Evolutionary conservation across 2,888 invertebrate genomes (phyloP), one percentile per base, ranked within the genome.

Genomic region (Ditula angustiorana): DNA sequence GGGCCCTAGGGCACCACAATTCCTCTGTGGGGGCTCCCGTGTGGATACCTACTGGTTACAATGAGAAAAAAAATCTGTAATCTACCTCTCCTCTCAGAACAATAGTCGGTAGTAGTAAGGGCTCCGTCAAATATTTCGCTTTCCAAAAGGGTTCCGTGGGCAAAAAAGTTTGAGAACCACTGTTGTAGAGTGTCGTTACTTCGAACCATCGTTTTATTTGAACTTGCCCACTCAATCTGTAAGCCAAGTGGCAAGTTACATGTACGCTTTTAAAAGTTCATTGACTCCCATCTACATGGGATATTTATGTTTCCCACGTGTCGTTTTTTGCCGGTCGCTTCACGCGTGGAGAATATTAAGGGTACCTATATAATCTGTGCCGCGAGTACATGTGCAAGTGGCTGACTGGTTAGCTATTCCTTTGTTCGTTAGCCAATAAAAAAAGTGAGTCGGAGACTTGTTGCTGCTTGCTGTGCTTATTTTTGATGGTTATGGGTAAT

Each of bases 281-380:
- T 52, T 63, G 63, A 58, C 63, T 33, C 33, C 35, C 30, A 30
- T 5, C 41, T 50, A 44, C 8, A 41, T 62, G 57, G 50, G 57
- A 63, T 63, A 58, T 63, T 63, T 62, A 62, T 62, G 62, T 62
- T 41, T 37, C 41, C 13, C 63, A 52, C 63, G 57, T 58, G 63
- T 63, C 58, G 50, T 57, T 63, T 63, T 63, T 63, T 63, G 50
- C 57, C 53, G 44, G 5, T 41, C n/a, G 24, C 62, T 63, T 61
- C 61, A 52, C 52, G 63, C 63, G 24, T 24, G 19, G 57, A 52
- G 63, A 58, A 63, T 63, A 63, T 58, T 52, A 63, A 63, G 63
- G 57, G 57, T 63, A n/a, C n/a, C n/a, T n/a, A 52, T 41, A 19
- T 24, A 10, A 26, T 59, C 46, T 37, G 26, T 61, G 47, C 49